phyloP scores from a whole-genome alignment of 2,888 invertebrate species.

The Lepidonotus clava region DNA sequence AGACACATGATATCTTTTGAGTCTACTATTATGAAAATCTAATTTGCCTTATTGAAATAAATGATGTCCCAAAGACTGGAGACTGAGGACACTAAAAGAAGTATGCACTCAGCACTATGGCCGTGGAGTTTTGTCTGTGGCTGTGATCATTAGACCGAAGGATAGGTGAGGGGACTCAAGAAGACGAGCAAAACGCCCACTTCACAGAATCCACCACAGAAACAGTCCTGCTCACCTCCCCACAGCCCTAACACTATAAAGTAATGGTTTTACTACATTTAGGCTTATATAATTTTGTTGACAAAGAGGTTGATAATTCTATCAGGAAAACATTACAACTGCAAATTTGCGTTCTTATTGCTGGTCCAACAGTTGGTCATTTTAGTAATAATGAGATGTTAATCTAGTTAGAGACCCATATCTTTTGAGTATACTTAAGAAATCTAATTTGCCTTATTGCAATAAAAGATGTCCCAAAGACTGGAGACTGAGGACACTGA shows the following conservation, averaged over 20 bases:
- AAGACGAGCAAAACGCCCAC: not conserved
- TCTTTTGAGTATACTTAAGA: too few relatives aligned
- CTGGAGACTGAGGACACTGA: conserved; percentile 46
- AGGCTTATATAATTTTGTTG: too few relatives aligned
- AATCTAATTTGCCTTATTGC: not conserved
- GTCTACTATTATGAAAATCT: too few relatives aligned
- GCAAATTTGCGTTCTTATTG: too few relatives aligned
- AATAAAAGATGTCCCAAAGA: conserved; percentile 3
- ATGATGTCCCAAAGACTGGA: conserved; percentile 12
- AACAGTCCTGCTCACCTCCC: conserved; percentile 27
- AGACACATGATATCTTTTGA: too few relatives aligned
- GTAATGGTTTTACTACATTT: not conserved
- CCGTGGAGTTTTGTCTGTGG: conserved; percentile 29
- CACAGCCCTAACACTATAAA: too few relatives aligned
- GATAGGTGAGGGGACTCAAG: not conserved
- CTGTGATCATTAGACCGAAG: not conserved
- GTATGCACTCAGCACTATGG: conserved; percentile 47
- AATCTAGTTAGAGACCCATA: too few relatives aligned
- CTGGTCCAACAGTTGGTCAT: too few relatives aligned
- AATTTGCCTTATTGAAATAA: too few relatives aligned
- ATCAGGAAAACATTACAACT: too few relatives aligned
- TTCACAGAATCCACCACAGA: not conserved
- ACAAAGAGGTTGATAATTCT: too few relatives aligned
- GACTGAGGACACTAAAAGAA: conserved; percentile 37
- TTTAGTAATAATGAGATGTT: too few relatives aligned